Evolutionary conservation across 2,888 invertebrate species (phyloP).

Genomic region (Heliconius cydno): DNA sequence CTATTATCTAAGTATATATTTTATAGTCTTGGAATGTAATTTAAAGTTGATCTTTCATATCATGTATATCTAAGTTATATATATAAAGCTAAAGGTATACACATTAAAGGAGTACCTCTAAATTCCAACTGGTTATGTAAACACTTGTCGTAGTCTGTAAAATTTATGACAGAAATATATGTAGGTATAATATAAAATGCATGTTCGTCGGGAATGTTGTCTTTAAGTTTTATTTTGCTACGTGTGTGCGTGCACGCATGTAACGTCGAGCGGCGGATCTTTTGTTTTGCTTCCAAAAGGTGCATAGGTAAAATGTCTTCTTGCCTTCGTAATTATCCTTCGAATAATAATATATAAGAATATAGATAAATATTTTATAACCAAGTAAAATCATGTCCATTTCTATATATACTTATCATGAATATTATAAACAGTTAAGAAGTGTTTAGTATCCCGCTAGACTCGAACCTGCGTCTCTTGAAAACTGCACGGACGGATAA

Average conservation of each 20-base stretch:
- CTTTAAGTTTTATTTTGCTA: slow-evolving; percentile 64
- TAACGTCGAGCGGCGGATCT: slow-evolving; percentile 36
- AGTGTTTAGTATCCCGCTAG: no score
- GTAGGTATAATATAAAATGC: slow-evolving; percentile 54
- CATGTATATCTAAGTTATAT: background rate
- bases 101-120: slow-evolving; percentile 27
- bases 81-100: slow-evolving; percentile 15
- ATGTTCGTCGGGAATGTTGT: slow-evolving; percentile 69
- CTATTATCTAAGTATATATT: background rate
- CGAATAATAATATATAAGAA: background rate
- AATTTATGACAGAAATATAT: slow-evolving; percentile 73
- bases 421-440: no score
- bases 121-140: slow-evolving; percentile 70
- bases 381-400: no score
- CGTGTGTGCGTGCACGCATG: slow-evolving; percentile 45
- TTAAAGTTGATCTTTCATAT: background rate
- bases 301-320: background rate
- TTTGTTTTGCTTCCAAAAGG: slow-evolving; percentile 31
- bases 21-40: background rate
- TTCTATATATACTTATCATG: no score
- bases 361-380: no score
- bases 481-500: background rate
- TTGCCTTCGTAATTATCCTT: background rate
- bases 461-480: background rate
- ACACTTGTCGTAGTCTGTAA: slow-evolving; percentile 71